Evolutionary conservation across 1,140 invertebrate genomes (phyloP), one percentile per base, ranked within the genome.

Genomic region (Augochlora pura): DNA sequence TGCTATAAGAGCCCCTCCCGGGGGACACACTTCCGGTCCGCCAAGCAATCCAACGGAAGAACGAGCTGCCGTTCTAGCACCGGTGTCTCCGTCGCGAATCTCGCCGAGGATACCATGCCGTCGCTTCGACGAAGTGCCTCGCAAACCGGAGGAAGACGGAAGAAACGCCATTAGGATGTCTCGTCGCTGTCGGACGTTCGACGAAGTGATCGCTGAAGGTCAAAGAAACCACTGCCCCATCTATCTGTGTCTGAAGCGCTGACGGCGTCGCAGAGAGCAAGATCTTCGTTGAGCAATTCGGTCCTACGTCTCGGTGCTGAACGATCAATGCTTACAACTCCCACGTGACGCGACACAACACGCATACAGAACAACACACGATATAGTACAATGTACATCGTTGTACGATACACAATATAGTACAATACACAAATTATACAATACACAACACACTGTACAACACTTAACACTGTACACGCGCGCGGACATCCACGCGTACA

Each of bases 141-240:
- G 46, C 18, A 75, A 83, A n/a, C n/a, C 49, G 62, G 63, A 25
- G 49, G 57, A 65, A 42, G 21, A 77, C 9, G n/a, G 67, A 39
- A 67, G 46, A 27, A n/a, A 79, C n/a, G 49, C 21, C 21, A n/a
- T n/a, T 21, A 16, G 32, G 25, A 57, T 18, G 12, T 21, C 52
- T 76, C 74, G 77, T n/a, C 66, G 62, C 52, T n/a, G 54, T 42
- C n/a, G 59, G 25, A 23, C 38, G 27, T 21, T 64, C 62, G 23
- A 49, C 46, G 23, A 42, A 60, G 25, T 6, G 60, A 14, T 65
- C 69, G 68, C 18, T 32, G 59, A 72, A 52, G 67, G 57, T 62
- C 38, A 79, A 77, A 73, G 68, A 81, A 84, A 85, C 77, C 83
- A 85, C 82, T 84, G 77, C 82, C 83, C 77, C 21, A 52, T 6